These are phyloP conservation scores for Drosophila nigrodunni DNA, from an alignment of 1,140 invertebrate species.

Conservation along the genomic window DNA sequence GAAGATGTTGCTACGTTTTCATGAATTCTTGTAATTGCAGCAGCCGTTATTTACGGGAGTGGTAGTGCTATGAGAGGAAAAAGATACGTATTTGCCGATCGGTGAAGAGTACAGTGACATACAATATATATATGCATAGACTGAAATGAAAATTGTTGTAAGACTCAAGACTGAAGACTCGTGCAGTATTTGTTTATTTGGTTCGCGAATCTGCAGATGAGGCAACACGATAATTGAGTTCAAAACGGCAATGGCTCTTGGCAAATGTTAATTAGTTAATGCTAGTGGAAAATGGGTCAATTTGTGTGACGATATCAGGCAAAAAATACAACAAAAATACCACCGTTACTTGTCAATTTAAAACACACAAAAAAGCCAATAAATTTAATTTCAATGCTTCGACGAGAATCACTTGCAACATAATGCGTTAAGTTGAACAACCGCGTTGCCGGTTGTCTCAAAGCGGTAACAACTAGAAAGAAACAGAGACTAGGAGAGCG, in stretches of 20 bases:
- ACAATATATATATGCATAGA: constrained; percentile 43
- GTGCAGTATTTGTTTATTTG: constrained; percentile 28
- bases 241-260: constrained; percentile 68
- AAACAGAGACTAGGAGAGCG: constrained; percentile 3
- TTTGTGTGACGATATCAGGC: constrained; percentile 46
- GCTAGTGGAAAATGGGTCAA: constrained; percentile 68
- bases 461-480: background rate
- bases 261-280: constrained; percentile 77
- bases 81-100: background rate
- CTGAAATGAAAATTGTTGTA: constrained; percentile 72
- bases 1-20: constrained; percentile 50
- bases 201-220: constrained; percentile 55
- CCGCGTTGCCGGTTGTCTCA: constrained; percentile 42
- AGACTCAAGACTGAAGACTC: constrained; percentile 14
- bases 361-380: constrained; percentile 25
- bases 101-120: constrained; percentile 35
- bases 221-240: constrained; percentile 79
- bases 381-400: constrained; percentile 6
- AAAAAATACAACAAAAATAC: constrained; percentile 6
- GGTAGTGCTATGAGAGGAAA: background rate
- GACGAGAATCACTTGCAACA: constrained; percentile 53
- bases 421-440: constrained; percentile 59
- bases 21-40: constrained; percentile 74
- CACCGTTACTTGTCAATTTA: constrained; percentile 36
- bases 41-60: constrained; percentile 25